Conservation (phyloP, 92 coral and sea anemone species). For the Scolanthus callimorphus region DNA sequence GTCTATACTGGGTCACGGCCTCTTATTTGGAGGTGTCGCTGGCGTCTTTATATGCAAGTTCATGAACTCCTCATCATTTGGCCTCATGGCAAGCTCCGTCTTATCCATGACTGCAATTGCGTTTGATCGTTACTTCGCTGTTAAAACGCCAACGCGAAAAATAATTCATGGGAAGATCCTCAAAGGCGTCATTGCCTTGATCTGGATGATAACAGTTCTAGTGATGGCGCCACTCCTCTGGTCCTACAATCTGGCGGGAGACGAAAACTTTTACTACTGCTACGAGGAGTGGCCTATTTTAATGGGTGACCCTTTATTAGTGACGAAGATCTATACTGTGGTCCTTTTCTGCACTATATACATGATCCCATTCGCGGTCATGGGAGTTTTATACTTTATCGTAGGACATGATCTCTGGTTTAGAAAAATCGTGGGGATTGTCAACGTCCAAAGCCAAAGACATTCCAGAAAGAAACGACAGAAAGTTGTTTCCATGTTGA, state of each 20-base stretch:
- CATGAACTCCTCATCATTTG: conserved; percentile 36
- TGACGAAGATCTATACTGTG: conserved; percentile 54
- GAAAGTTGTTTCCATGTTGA: conserved; percentile 42
- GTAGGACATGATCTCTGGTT: conserved; percentile 64
- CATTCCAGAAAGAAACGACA: conserved; percentile 14
- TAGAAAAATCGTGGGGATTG: conserved; percentile 57
- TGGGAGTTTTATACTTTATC: conserved; percentile 48
- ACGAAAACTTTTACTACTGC: conserved; percentile 26
- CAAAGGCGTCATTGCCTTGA: conserved; percentile 26
- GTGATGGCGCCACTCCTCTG: conserved; percentile 62
- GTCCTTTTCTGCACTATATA: conserved; percentile 64
- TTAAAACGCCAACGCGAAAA: conserved; percentile 54
- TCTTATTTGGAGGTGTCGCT: conserved; percentile 13
- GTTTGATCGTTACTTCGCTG: conserved; percentile 70
- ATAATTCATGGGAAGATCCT: conserved; percentile 38
- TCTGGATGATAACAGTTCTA: conserved; percentile 58
- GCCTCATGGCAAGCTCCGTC: conserved; percentile 73
- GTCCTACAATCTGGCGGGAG: conserved; percentile 28
- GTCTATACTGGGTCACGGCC: conserved; percentile 13
- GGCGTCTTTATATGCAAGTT: conserved; percentile 58
- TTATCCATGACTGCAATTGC: conserved; percentile 79
- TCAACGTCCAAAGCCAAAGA: conserved; percentile 19
- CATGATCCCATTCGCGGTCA: conserved; percentile 57
- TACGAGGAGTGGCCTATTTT: conserved; percentile 64
- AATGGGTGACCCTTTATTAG: conserved; percentile 12